phyloP scores from a whole-genome alignment of 64 coral and sea anemone genomes.

The Pachyseris speciosa region DNA sequence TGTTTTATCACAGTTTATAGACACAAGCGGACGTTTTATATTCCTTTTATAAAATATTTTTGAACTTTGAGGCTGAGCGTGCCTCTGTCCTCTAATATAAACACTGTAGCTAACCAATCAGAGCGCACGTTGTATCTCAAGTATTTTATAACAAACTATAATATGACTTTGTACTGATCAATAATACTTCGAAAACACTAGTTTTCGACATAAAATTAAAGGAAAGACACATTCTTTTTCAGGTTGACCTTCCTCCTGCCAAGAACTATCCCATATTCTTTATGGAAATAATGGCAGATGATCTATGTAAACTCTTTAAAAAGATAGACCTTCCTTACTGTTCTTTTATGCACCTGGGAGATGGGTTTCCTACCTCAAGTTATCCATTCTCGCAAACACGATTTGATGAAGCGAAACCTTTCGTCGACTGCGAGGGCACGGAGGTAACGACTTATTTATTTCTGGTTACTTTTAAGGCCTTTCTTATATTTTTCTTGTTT shows the following conservation, averaged over 20 bases:
- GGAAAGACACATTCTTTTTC: not conserved
- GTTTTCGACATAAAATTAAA: not conserved
- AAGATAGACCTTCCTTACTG: too few relatives aligned
- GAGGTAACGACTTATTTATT: too few relatives aligned
- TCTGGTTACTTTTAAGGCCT: too few relatives aligned
- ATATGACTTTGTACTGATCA: not conserved
- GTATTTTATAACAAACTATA: not conserved
- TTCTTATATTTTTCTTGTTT: too few relatives aligned
- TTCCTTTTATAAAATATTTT: constrained; percentile 27
- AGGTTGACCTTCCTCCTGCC: constrained; percentile 60
- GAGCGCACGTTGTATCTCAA: not conserved
- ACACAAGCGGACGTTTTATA: constrained; percentile 38
- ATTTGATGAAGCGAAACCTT: too few relatives aligned
- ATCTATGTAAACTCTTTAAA: too few relatives aligned
- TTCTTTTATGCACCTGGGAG: too few relatives aligned
- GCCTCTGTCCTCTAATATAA: constrained; percentile 8
- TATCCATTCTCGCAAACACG: too few relatives aligned
- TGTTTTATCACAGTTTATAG: constrained; percentile 32
- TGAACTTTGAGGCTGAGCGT: not conserved
- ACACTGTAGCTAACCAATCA: not conserved
- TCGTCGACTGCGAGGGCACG: too few relatives aligned
- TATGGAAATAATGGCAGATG: too few relatives aligned
- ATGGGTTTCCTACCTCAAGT: too few relatives aligned
- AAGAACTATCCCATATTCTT: constrained; percentile 60
- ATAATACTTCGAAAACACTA: not conserved